These are phyloP conservation scores for Labeo calbasu DNA, from an alignment of 2,797 vertebrate genomes.

Conservation along the genomic window DNA sequence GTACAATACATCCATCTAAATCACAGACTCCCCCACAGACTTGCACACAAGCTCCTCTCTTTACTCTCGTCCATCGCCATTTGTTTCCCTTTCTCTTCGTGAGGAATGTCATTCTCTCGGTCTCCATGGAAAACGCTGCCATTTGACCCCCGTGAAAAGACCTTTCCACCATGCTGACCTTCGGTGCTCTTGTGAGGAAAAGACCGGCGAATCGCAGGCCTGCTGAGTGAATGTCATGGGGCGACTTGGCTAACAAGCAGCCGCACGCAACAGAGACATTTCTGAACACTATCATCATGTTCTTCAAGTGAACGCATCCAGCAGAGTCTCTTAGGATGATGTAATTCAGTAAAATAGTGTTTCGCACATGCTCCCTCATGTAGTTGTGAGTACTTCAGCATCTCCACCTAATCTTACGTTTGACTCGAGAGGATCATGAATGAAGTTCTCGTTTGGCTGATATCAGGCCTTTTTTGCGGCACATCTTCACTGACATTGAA, in stretches of 20 bases:
- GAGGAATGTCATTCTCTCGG: constrained; percentile 31
- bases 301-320: constrained; percentile 25
- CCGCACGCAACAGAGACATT: constrained; percentile 16
- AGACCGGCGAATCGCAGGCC: constrained; percentile 19
- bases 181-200: constrained; percentile 27
- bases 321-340: constrained; percentile 40
- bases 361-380: neutral
- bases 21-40: constrained; percentile 35
- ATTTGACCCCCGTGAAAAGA: constrained; percentile 39
- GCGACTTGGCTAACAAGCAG: constrained; percentile 41
- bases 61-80: constrained; percentile 11
- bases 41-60: constrained; percentile 25
- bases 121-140: constrained; percentile 27
- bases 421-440: constrained; percentile 23
- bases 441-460: neutral
- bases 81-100: neutral
- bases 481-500: constrained; percentile 37
- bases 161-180: constrained; percentile 44
- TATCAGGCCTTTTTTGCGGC: constrained; percentile 20
- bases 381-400: constrained; percentile 7
- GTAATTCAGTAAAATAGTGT: constrained; percentile 34
- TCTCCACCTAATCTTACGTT: constrained; percentile 23
- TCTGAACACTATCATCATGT: constrained; percentile 17
- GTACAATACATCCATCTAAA: constrained; percentile 36
- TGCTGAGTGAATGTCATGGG: constrained; percentile 42